Conservation (phyloP, 2,888 invertebrate genomes). For the Morinoia aosen region DNA sequence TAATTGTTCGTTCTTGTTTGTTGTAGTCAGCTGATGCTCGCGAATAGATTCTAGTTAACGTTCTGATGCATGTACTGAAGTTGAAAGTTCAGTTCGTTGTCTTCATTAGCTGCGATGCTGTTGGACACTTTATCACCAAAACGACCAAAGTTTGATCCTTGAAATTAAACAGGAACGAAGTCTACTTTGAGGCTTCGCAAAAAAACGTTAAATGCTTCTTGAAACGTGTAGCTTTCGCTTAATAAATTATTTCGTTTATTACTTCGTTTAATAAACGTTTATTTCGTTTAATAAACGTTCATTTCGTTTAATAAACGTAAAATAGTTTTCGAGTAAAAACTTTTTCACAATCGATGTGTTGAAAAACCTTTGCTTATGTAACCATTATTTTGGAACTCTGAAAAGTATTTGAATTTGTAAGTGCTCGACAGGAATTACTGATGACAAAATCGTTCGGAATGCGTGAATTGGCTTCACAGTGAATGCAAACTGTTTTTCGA, state of each 20-base stretch:
- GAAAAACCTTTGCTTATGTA: background rate
- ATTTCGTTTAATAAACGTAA: too few species aligned
- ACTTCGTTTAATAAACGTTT: too few species aligned
- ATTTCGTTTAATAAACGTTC: too few species aligned
- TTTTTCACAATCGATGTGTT: background rate
- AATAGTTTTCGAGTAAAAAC: background rate
- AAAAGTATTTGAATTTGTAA: background rate
- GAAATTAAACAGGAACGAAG: background rate
- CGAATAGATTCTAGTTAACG: background rate
- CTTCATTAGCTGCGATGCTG: background rate
- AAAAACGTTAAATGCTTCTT: background rate
- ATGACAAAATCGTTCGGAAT: background rate
- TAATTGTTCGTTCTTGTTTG: background rate
- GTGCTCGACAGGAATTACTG: background rate
- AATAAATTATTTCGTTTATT: too few species aligned
- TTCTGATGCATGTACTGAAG: background rate
- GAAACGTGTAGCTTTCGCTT: too few species aligned
- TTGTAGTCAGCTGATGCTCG: background rate
- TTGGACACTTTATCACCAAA: background rate
- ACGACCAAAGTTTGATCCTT: background rate
- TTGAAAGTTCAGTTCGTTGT: background rate
- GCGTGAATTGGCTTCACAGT: background rate
- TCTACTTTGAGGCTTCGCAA: too few species aligned
- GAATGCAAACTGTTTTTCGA: background rate
- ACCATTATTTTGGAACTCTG: background rate